phyloP scores from a whole-genome alignment of 2,797 vertebrate genomes.

The Dermochelys coriacea region DNA sequence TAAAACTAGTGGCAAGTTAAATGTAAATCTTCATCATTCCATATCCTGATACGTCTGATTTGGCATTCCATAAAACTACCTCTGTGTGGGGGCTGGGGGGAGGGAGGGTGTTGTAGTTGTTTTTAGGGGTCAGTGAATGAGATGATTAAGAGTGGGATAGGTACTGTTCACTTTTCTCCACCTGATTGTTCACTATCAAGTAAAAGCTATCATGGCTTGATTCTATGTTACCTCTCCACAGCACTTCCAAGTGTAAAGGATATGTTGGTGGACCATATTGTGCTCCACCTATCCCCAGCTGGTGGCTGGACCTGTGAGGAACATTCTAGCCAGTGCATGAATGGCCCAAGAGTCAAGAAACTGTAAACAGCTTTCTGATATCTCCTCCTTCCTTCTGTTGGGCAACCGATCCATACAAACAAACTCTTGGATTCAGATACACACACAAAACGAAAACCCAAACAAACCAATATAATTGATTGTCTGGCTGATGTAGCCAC shows the following conservation, averaged over 20 bases:
- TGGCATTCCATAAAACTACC: not conserved
- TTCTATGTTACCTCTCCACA: not conserved
- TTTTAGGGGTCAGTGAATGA: not conserved
- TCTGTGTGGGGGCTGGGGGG: not conserved
- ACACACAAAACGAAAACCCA: not conserved
- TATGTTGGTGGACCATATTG: not conserved
- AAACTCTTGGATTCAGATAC: not conserved
- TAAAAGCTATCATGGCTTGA: not conserved
- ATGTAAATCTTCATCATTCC: not conserved
- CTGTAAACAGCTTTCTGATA: not conserved
- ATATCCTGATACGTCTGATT: not conserved
- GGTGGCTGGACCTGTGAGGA: not conserved
- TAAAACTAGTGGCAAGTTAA: not conserved
- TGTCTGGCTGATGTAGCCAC: slow-evolving; percentile 41
- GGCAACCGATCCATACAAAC: not conserved
- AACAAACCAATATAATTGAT: slow-evolving; percentile 30
- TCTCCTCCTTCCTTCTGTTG: not conserved
- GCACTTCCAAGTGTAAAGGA: not conserved
- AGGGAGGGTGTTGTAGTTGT: not conserved
- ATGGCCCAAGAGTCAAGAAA: not conserved
- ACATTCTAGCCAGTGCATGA: not conserved
- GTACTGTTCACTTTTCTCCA: not conserved
- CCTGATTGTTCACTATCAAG: not conserved
- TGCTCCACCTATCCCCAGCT: not conserved
- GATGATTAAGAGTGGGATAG: not conserved